Percentiles rank a stretch among this genome's conserved stretches.
Evolutionary conservation across 2,797 vertebrate genomes (phyloP).

Genomic region (Myotis vivesi): DNA sequence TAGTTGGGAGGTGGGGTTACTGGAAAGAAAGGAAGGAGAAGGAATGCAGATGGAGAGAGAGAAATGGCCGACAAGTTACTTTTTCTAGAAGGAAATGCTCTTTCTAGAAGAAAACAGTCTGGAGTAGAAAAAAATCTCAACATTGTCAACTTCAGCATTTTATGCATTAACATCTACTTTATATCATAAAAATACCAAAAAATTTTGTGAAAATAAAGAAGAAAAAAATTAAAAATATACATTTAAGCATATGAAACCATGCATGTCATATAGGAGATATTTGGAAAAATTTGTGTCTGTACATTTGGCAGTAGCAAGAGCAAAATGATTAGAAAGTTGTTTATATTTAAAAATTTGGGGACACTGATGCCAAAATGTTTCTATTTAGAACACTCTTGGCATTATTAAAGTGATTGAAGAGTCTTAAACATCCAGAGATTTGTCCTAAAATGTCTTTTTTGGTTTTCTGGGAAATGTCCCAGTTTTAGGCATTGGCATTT

Average conservation of each 20-base stretch:
- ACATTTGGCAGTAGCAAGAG: neutral
- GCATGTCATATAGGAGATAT: neutral
- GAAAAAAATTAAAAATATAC: neutral
- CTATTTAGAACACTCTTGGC: neutral
- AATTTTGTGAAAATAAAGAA: neutral
- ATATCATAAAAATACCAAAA: neutral
- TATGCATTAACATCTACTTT: neutral
- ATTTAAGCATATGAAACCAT: neutral
- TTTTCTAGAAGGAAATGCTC: neutral
- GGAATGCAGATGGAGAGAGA: neutral
- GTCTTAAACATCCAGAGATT: neutral
- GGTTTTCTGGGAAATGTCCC: neutral
- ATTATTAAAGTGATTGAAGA: neutral
- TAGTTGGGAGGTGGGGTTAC: accelerated
- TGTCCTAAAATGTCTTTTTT: neutral
- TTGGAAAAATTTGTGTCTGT: neutral
- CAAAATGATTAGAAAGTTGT: neutral
- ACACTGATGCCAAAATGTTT: neutral
- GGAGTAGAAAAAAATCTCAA: neutral
- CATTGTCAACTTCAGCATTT: neutral
- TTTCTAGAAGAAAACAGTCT: neutral
- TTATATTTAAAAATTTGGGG: neutral
- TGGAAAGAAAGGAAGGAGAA: neutral
- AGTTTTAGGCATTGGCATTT: neutral
- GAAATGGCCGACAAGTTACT: neutral